phyloP scores from a whole-genome alignment of 2,888 invertebrate species.

The Acleris laterana region DNA sequence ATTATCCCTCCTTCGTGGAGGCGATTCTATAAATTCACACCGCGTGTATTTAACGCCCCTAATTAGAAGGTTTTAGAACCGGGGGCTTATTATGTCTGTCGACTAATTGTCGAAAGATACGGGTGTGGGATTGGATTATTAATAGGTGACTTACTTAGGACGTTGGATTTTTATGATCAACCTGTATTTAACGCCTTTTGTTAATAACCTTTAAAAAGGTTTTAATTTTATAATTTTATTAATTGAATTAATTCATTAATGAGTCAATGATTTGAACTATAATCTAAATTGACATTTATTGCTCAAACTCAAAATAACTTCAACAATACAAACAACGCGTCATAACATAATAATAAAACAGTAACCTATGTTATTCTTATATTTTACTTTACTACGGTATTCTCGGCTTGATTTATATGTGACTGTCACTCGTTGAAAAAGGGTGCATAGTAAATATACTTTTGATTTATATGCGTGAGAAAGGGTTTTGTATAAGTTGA shows the following conservation, averaged over 20 bases:
- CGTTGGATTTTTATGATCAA: too few relatives aligned
- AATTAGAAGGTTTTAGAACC: constrained; percentile 19
- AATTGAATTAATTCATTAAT: too few relatives aligned
- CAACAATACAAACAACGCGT: too few relatives aligned
- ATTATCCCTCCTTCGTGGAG: constrained; percentile 5
- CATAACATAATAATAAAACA: too few relatives aligned
- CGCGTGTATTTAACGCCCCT: constrained; percentile 29
- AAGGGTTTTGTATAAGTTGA: not conserved
- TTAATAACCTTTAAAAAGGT: too few relatives aligned
- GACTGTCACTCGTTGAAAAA: constrained; percentile 24
- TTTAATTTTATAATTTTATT: too few relatives aligned
- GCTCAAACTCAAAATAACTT: too few relatives aligned
- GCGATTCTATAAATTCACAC: constrained; percentile 30
- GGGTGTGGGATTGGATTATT: not conserved
- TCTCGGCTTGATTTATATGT: constrained; percentile 5
- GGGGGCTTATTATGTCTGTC: constrained; percentile 5
- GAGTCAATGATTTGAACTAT: too few relatives aligned
- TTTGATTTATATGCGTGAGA: constrained; percentile 21
- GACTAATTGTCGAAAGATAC: constrained; percentile 28
- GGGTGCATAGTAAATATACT: constrained; percentile 26
- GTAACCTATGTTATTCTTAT: too few relatives aligned
- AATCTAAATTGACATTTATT: too few relatives aligned
- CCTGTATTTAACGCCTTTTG: too few relatives aligned
- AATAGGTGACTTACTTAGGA: not conserved
- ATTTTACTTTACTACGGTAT: constrained; percentile 3